Evolutionary conservation across 1,140 invertebrate species (phyloP).

Genomic region (Sitophilus oryzae): DNA sequence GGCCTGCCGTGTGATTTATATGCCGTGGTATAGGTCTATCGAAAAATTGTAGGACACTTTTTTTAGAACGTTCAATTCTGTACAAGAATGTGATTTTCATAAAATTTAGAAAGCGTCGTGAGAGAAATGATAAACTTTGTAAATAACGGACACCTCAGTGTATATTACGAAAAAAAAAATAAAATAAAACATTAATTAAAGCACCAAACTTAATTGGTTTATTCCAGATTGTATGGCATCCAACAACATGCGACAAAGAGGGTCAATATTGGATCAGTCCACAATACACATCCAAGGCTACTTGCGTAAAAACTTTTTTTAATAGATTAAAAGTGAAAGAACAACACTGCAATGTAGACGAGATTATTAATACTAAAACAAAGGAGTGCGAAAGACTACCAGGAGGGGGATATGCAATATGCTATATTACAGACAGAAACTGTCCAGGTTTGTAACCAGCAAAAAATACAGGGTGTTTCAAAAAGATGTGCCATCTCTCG

Average conservation of each 20-base stretch:
- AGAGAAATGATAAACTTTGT: too few relatives aligned
- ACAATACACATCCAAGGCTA: neutral
- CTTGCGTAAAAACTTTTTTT: neutral
- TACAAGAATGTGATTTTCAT: too few relatives aligned
- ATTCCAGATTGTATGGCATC: conserved; percentile 6
- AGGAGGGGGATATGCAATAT: conserved; percentile 5
- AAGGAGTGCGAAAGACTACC: conserved; percentile 1
- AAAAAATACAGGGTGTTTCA: neutral
- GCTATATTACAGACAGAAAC: conserved; percentile 3
- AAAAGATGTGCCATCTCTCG: too few relatives aligned
- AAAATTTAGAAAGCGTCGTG: too few relatives aligned
- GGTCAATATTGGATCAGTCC: neutral
- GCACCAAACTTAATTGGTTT: neutral
- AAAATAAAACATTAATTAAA: neutral
- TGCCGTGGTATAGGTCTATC: too few relatives aligned
- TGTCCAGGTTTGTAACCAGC: conserved; percentile 1
- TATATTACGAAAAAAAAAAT: too few relatives aligned
- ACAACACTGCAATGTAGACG: neutral
- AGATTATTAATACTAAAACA: conserved; percentile 6
- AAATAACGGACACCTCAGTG: too few relatives aligned
- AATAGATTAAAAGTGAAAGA: neutral
- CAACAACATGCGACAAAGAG: neutral
- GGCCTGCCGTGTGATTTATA: too few relatives aligned
- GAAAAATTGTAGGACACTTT: too few relatives aligned
- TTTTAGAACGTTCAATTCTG: too few relatives aligned